Evolutionary conservation across 1,140 invertebrate species (phyloP), one percentile per base, ranked within the genome.

Genomic region (Anastatus disparis): DNA sequence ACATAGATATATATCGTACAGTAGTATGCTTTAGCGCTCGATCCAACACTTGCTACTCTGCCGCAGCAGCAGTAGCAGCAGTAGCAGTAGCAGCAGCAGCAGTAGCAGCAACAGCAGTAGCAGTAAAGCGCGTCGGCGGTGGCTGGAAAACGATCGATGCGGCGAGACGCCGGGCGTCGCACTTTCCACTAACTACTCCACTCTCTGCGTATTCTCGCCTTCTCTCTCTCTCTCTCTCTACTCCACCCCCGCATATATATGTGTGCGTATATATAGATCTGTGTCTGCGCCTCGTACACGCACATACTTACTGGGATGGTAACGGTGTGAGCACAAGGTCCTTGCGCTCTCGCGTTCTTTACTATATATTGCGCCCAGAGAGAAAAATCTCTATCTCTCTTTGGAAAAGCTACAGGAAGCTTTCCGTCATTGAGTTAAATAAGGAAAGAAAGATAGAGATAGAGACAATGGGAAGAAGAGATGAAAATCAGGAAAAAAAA

Each of bases 121-220:
- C n/a, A n/a, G 72, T 31, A 10, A 22, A 31, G 52, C 52, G 46
- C 26, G 29, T 56, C 38, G 26, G 38, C 31, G 50, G 46, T 24
- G 9, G 55, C 55, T 67, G 73, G 74, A 74, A 68, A 77, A 65
- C 76, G 84, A 82, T 85, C 84, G 84, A 86, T 85, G 81, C 79
- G 85, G 84, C 85, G 84, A 84, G 84, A 86, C 84, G 82, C 77
- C 79, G 82, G 79, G 82, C 82, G 79, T 84, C 84, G 82, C 81
- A 81, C 81, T 84, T 81, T 80, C 79, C 79, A 74, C 77, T 75
- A 76, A 77, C 79, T 77, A 76, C 75, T 78, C 55, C 12, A 35
- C 26, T 55, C 52, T 70, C 55, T 56, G 38, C 75, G 52, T 13
- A 2, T 6, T 17, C 38, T 38, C 22, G 15, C 40, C 2, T 13